A percentile compares a stretch with the other conserved stretches of the same genome.
Conservation (phyloP, 2,888 invertebrate species). For the Crocallis elinguaria region DNA sequence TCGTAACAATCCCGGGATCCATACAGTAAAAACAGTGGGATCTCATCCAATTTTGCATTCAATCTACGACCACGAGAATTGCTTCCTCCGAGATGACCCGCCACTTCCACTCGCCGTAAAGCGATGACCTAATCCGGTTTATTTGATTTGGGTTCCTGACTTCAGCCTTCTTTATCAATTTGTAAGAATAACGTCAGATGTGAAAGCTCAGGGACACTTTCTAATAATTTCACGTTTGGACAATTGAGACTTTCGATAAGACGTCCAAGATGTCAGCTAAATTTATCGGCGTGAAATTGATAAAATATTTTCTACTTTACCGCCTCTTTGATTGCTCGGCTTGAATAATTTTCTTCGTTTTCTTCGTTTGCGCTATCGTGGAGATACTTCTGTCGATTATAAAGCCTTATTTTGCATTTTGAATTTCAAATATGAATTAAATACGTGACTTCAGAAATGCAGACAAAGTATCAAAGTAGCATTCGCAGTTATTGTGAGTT, state of each 20-base stretch:
- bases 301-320: constrained; percentile 36
- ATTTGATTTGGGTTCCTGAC: constrained; percentile 80
- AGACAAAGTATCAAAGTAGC: constrained; percentile 51
- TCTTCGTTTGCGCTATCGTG: constrained; percentile 17
- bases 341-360: constrained; percentile 29
- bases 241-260: constrained; percentile 36
- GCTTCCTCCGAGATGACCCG: constrained; percentile 82
- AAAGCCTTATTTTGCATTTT: constrained; percentile 40
- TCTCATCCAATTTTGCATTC: constrained; percentile 85
- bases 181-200: constrained; percentile 61
- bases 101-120: constrained; percentile 80
- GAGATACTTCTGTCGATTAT: constrained; percentile 23
- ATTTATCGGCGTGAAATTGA: constrained; percentile 33
- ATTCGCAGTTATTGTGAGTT: constrained; percentile 46
- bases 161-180: constrained; percentile 73
- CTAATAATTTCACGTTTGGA: constrained; percentile 38
- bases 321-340: constrained; percentile 27
- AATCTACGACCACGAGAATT: constrained; percentile 83
- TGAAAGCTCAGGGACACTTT: constrained; percentile 43
- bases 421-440: constrained; percentile 43
- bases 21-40: constrained; percentile 80
- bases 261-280: constrained; percentile 29
- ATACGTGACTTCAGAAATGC: constrained; percentile 54
- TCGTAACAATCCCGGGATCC: constrained; percentile 67
- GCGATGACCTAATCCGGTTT: constrained; percentile 83